Base-by-base conservation (phyloP, 92 coral and sea anemone species). In the Epizoanthus stellaris region DNA sequence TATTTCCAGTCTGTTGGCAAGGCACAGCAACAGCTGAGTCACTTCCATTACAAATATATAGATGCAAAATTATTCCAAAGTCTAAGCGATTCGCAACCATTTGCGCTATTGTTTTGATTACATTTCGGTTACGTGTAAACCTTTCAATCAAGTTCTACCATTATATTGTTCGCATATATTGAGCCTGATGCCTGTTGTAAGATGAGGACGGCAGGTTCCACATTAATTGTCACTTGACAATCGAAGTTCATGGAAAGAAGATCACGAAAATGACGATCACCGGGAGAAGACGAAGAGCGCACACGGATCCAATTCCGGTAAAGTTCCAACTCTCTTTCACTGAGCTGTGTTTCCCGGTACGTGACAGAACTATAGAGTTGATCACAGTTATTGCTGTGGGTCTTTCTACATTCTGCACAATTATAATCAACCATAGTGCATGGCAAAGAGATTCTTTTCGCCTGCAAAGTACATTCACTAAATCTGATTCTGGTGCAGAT, bases 261-360 rank as follows among this genome's bases (percentile, higher is more conserved):
- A 72, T 72, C 17, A 72, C 59, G 0, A 72, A 16, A 42, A 72
- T 72, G 77, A 72, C 60, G 17, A 34, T 72, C 23, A 45, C 57
- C 6, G 60, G 77, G 15, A 58, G 77, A n/a, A 47, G 77, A 13
- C 15, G 77, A 45, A 9, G 77, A 47, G 57, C 77, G 2, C 40
- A 13, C 77, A 72, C 77, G 8, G 77, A 72, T 11, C 77, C 77
- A 10, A 72, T 49, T 10, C 77, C 60, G 77, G 77, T 72, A 49
- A 72, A 9, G 58, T 47, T 45, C 7, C 25, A 67, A 68, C 17
- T 25, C 23, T 72, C 23, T 47, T 6, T 17, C 47, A 20, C 36
- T 2, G 36, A 30, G 36, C 36, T 30, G 36, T 30, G 36, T 30
- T 30, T 30, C 36, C 36, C 36, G 36, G 36, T 30, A 30, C 36